Conservation (phyloP, 2,888 invertebrate genomes). For the Priocnemis perturbator region DNA sequence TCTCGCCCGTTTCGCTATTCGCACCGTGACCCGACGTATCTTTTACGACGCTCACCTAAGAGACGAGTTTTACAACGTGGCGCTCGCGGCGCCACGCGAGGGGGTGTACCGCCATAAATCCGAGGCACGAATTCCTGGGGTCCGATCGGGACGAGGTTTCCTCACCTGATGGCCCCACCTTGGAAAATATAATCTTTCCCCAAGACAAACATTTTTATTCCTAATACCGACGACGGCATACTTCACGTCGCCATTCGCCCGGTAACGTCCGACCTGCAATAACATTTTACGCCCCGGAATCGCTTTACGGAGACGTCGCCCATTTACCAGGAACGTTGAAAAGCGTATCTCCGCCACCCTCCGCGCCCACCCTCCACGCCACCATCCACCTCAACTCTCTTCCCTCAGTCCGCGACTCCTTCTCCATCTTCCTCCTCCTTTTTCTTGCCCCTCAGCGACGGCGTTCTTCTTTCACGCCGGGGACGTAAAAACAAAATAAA, state of each 20-base stretch:
- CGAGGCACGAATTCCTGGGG: no score
- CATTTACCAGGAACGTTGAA: slow-evolving; percentile 8
- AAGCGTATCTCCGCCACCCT: slow-evolving; percentile 1
- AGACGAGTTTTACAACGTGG: no score
- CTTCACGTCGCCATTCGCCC: slow-evolving; percentile 3
- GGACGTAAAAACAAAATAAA: slow-evolving; percentile 16
- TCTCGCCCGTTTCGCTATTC: no score
- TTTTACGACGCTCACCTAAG: no score
- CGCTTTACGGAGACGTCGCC: slow-evolving; percentile 8
- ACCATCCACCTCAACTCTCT: neutral
- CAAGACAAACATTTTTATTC: slow-evolving; percentile 9
- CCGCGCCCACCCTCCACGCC: neutral
- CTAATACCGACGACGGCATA: slow-evolving; percentile 1
- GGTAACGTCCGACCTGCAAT: slow-evolving; percentile 9
- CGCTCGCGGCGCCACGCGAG: no score
- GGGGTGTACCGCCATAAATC: no score
- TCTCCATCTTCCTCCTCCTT: neutral
- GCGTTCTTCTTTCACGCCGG: slow-evolving; percentile 24
- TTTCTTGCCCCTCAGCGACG: neutral
- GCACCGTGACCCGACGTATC: no score
- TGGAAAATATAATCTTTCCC: neutral
- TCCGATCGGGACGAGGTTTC: no score
- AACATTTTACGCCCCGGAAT: slow-evolving; percentile 10
- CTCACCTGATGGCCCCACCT: no score
- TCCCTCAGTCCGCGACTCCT: neutral